Conservation (phyloP, 2,888 invertebrate genomes). For the Lasioglossum marginatum region DNA sequence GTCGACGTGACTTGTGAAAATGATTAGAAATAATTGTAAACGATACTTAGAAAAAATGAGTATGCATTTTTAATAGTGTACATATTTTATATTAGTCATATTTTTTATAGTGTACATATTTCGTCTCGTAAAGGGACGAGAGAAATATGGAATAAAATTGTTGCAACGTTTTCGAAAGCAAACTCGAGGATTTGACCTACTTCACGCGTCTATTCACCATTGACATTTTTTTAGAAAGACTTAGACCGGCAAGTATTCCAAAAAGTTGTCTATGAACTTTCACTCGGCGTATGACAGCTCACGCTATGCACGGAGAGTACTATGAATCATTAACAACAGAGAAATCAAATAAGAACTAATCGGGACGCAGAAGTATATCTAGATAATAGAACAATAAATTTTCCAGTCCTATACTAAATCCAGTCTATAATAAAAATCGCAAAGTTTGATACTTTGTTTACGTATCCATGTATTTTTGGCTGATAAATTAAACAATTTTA, state of each 20-base stretch:
- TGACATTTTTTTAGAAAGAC: neutral
- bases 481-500: neutral
- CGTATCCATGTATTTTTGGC: neutral
- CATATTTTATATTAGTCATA: too few relatives aligned
- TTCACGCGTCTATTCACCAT: neutral
- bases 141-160: neutral
- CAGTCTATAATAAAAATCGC: neutral
- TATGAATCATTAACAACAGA: neutral
- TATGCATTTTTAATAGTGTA: too few relatives aligned
- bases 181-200: neutral
- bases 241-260: constrained; percentile 1
- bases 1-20: too few relatives aligned
- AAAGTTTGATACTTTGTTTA: neutral
- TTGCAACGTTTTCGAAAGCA: neutral
- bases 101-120: too few relatives aligned
- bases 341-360: constrained; percentile 2
- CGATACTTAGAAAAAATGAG: too few relatives aligned
- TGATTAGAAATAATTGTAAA: too few relatives aligned
- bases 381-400: neutral
- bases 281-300: neutral
- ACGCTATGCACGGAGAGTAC: neutral
- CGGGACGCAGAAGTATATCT: neutral
- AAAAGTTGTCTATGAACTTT: neutral
- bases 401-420: neutral
- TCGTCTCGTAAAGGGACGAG: neutral